phyloP scores from a whole-genome alignment of 2,797 vertebrate species.

The Taenioides sp. region DNA sequence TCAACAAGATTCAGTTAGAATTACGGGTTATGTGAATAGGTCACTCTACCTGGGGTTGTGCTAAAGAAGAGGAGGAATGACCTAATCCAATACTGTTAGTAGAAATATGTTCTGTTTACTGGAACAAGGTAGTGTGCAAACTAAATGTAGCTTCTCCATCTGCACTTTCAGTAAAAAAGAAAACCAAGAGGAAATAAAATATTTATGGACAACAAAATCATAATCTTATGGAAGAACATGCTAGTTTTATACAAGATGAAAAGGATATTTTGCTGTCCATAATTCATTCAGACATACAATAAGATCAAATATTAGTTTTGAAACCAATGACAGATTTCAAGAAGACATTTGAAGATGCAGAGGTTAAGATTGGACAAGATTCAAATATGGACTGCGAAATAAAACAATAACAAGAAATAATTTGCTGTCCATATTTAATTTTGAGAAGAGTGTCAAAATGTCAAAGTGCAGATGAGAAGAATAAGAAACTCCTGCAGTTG shows the following conservation, averaged over 20 bases:
- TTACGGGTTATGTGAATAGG: too few relatives aligned
- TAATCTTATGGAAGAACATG: too few relatives aligned
- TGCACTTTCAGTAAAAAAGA: not conserved
- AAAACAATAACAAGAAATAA: not conserved
- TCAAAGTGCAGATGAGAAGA: conserved; percentile 4
- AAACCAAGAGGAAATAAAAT: not conserved
- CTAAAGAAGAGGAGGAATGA: too few relatives aligned
- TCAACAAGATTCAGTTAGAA: too few relatives aligned
- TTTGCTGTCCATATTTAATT: conserved; percentile 1
- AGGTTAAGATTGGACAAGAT: not conserved
- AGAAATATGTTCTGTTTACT: too few relatives aligned
- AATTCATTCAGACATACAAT: not conserved
- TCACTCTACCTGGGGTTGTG: too few relatives aligned
- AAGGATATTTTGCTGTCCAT: not conserved
- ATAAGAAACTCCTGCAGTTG: not conserved
- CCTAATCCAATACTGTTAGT: too few relatives aligned
- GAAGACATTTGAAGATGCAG: not conserved
- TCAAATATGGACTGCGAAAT: not conserved
- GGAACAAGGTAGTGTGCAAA: not conserved
- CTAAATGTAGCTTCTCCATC: not conserved
- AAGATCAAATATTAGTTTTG: too few relatives aligned
- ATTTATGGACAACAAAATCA: not conserved
- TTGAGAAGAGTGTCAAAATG: not conserved
- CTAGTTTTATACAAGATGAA: not conserved
- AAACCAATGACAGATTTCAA: not conserved